Evolutionary conservation across 2,888 invertebrate species (phyloP).

Genomic region (Hofmannophila pseudospretella): DNA sequence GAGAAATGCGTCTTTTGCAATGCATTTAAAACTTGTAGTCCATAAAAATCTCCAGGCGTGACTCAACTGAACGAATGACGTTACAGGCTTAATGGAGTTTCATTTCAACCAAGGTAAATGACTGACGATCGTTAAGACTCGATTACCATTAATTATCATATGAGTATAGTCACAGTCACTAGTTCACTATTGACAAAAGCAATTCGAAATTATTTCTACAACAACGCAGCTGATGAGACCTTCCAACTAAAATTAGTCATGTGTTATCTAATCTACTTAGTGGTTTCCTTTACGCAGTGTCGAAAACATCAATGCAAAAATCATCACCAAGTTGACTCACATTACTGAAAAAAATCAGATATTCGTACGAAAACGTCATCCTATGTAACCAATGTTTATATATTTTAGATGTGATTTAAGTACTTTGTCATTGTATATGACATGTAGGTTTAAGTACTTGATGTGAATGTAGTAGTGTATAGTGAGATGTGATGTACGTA

Average conservation of each 20-base stretch:
- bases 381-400: not conserved
- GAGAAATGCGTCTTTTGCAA: slow-evolving; percentile 48
- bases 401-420: not conserved
- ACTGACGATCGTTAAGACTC: slow-evolving; percentile 36
- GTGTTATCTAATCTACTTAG: slow-evolving; percentile 41
- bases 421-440: not conserved
- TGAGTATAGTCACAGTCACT: slow-evolving; percentile 12
- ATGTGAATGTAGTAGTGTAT: slow-evolving; percentile 23
- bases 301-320: slow-evolving; percentile 16
- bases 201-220: slow-evolving; percentile 2
- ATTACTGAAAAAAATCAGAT: not conserved
- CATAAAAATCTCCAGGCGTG: slow-evolving; percentile 44
- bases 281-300: slow-evolving; percentile 35
- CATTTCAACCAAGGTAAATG: slow-evolving; percentile 37
- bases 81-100: slow-evolving; percentile 35
- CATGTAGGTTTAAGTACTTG: not conserved
- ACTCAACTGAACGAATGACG: slow-evolving; percentile 54
- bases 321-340: slow-evolving; percentile 1
- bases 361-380: too few species aligned
- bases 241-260: slow-evolving; percentile 32
- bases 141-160: too few species aligned
- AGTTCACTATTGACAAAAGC: slow-evolving; percentile 7
- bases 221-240: slow-evolving; percentile 2
- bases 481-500: slow-evolving; percentile 45
- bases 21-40: slow-evolving; percentile 29